phyloP scores from a whole-genome alignment of 2,113 vertebrate genomes.

The Ellobius talpinus region DNA sequence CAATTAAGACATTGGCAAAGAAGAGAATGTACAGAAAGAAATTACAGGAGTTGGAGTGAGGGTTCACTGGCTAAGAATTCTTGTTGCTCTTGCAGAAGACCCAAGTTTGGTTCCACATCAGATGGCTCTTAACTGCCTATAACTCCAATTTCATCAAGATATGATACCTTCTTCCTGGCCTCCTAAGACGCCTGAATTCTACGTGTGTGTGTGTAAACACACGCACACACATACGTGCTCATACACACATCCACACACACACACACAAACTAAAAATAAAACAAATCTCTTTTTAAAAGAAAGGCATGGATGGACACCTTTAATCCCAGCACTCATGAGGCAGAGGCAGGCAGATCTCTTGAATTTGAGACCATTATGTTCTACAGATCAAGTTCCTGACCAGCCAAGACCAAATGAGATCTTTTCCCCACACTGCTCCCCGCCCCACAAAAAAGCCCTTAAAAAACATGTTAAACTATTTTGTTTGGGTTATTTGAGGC shows the following conservation, averaged over 20 bases:
- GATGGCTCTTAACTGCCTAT: background rate
- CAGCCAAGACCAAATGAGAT: too few relatives aligned
- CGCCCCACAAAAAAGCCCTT: too few relatives aligned
- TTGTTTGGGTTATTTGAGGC: background rate
- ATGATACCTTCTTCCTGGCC: background rate
- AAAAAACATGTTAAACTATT: background rate
- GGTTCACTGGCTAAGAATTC: background rate
- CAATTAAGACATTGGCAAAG: conserved; percentile 41
- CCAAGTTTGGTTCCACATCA: background rate
- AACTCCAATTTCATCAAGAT: background rate
- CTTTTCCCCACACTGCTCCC: too few relatives aligned
- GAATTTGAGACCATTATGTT: too few relatives aligned
- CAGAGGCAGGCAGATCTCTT: too few relatives aligned
- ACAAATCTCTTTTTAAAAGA: background rate
- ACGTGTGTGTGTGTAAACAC: background rate
- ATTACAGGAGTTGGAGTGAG: background rate
- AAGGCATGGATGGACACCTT: too few relatives aligned
- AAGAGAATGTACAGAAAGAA: background rate
- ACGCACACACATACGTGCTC: background rate
- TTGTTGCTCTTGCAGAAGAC: background rate
- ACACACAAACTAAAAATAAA: background rate
- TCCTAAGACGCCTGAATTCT: background rate
- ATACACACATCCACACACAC: background rate
- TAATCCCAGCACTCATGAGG: too few relatives aligned
- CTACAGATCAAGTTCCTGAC: too few relatives aligned